Evolutionary conservation across 2,113 vertebrate genomes (phyloP), one percentile per base, ranked within the genome.

Genomic region (Pseudolaguvia tuberculata): DNA sequence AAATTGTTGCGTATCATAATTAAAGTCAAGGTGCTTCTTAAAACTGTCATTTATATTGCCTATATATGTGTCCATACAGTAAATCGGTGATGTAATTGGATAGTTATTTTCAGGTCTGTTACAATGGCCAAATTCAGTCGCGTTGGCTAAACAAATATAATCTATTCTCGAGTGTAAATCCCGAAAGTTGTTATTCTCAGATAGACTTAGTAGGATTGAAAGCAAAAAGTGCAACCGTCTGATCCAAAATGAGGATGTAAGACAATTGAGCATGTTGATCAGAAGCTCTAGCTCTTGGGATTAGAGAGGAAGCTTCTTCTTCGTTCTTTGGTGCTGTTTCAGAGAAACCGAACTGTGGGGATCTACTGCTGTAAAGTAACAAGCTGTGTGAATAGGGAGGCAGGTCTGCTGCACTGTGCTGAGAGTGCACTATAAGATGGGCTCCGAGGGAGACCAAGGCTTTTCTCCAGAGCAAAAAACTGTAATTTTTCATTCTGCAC

Each of bases 401-500:
- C 25, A 58, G 73, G 18, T 75, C 52, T 31, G 23, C 25, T 48
- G 25, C 23, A 17, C 20, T 56, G 61, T 27, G 51, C 39, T 67
- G 57, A n/a, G 50, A 55, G 61, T n/a, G 35, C 50, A 47, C 15
- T 45, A 27, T 45, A 65, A 39, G 61, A n/a, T 50, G 72, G 47
- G 61, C 35, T 55, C n/a, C n/a, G n/a, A n/a, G 31, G 1, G 31
- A 55, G 35, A 56, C 15, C 51, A 2, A 56, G 29, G 21, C 51
- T 66, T 11, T 42, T 56, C 51, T 75, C 72, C 50, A 13, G 72
- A 67, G 62, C 62, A 47, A 67, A 68, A 55, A 42, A 57, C 47
- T 70, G 73, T 31, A 58, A 47, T 76, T 76, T 86, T 77, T 72
- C 83, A 88, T 87, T 81, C 81, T 86, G 59, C 79, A 84, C 83